Base-by-base conservation (phyloP, 1,140 invertebrate species). In the Vollenhovia emeryi region DNA sequence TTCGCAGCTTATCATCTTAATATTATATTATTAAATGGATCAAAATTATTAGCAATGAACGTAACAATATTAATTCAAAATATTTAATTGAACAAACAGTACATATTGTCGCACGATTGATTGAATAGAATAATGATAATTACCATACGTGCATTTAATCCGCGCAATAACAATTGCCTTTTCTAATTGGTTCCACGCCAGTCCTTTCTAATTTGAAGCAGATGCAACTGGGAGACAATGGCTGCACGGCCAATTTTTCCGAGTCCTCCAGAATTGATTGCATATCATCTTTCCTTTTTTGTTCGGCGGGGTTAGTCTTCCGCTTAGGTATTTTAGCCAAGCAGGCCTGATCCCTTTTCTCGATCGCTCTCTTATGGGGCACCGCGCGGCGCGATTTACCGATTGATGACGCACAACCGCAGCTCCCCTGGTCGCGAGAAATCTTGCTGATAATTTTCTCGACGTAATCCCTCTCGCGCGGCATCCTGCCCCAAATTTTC, bases 321-420 rank as follows among this genome's bases (percentile, higher is more conserved):
- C 15, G 30, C 9, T 55, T 90, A 5, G 86, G 7, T 21, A 92
- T 90, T 57, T 85, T 89, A 1, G 57, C 90, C 36, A 87, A 74
- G 21, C 78, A 87, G 7, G 73, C 40, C 11, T 86, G 83, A 24
- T 92, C 87, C 0, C 66, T 78, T 11, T 71, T 90, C 15, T 84
- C 87, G n/a, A 60, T 36, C 8, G 15, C 4, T 30, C 33, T 84
- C 5, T 45, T 86, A 7, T 4, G 57, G 0, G 15, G 1, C 0
- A 6, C 3, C 0, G 3, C 30, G 2, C 2, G 40, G 6, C 1
- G 13, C 18, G 78, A 18, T 40, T 78, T 79, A 9, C 1, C 11
- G 1, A 11, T 7, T 8, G 9, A 2, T 2, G 27, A 6, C 1
- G 15, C 7, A 7, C 11, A 62, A 15, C 7, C 40, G 3, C 3